These are phyloP conservation scores for Urocolius indicus DNA, from an alignment of 2,113 vertebrate genomes.

Conservation along the genomic window DNA sequence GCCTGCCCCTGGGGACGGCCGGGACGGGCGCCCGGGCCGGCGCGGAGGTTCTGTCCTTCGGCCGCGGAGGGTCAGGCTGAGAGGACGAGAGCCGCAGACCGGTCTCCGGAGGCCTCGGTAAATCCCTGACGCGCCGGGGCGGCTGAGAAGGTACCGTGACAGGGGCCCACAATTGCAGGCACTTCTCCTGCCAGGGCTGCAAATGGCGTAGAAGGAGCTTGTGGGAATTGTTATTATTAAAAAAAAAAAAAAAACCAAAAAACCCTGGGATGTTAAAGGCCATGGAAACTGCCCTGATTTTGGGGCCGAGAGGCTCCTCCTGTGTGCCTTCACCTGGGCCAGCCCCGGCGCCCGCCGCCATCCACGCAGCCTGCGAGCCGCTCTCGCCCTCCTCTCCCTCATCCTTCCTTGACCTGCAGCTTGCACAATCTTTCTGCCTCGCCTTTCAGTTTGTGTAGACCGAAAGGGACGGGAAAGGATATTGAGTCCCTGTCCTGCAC, in stretches of 20 bases:
- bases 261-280: not conserved
- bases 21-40: not conserved
- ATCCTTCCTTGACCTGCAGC: not conserved
- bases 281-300: not conserved
- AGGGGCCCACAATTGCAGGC: not conserved
- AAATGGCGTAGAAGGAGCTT: not conserved
- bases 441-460: not conserved
- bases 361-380: not conserved
- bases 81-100: not conserved
- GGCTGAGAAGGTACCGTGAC: not conserved
- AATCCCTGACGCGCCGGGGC: not conserved
- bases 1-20: not conserved
- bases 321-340: not conserved
- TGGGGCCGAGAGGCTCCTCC: not conserved
- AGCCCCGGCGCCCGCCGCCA: not conserved
- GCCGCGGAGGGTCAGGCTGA: not conserved
- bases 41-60: not conserved
- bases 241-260: not conserved
- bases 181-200: not conserved
- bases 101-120: not conserved
- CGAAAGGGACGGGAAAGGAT: not conserved
- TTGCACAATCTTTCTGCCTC: not conserved
- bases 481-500: not conserved
- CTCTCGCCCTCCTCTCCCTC: not conserved
- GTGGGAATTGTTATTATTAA: not conserved